phyloP scores from a whole-genome alignment of 2,113 vertebrate genomes.

The Neoarius graeffei region DNA sequence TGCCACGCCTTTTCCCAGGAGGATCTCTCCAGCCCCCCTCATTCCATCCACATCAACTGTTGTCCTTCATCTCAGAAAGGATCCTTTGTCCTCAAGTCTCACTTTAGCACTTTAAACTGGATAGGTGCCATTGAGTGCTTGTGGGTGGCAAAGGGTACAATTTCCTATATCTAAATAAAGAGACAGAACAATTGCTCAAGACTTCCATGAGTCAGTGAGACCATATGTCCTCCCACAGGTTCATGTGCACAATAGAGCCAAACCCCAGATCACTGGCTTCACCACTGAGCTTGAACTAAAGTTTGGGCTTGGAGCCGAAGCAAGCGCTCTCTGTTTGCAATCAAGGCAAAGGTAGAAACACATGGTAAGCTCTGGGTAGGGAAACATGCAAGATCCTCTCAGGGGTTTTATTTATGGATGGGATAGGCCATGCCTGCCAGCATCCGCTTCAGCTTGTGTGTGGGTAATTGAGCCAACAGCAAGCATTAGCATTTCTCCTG shows the following conservation, averaged over 20 bases:
- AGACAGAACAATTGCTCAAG: constrained; percentile 51
- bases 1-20: constrained; percentile 75
- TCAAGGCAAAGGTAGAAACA: constrained; percentile 63
- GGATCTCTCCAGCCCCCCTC: constrained; percentile 58
- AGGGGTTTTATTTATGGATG: constrained; percentile 59
- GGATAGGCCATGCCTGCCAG: constrained; percentile 46
- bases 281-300: neutral
- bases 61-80: constrained; percentile 72
- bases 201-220: constrained; percentile 15
- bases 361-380: constrained; percentile 51
- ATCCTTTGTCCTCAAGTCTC: constrained; percentile 71
- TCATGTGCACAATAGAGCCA: constrained; percentile 24
- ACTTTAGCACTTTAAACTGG: constrained; percentile 75
- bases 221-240: constrained; percentile 21
- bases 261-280: constrained; percentile 52
- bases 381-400: constrained; percentile 56
- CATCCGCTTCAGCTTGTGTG: constrained; percentile 50
- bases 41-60: constrained; percentile 67
- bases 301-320: constrained; percentile 23
- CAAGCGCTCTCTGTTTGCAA: constrained; percentile 64
- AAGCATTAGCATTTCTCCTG: constrained; percentile 49
- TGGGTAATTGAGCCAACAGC: constrained; percentile 59
- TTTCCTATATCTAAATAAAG: constrained; percentile 70
- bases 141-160: constrained; percentile 75
- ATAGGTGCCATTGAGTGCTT: constrained; percentile 72